phyloP scores from a whole-genome alignment of 2,113 vertebrate species.

The rabbit (Oryctolagus cuniculus) region mOryCun1.1 NC_091448.1:23478501-23479000 shows the following conservation, averaged over 20 bases:
- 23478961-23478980: neutral
- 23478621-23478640: too few species aligned
- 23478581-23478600: neutral
- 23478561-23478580: neutral
- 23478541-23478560: neutral
- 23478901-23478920: neutral
- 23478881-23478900: neutral
- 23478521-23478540: neutral
- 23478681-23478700: conserved; percentile 66
- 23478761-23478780: conserved; percentile 55
- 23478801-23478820: neutral
- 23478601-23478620: conserved; percentile 40
- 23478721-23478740: conserved; percentile 77
- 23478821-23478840: neutral
- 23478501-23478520: neutral
- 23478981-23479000: neutral
- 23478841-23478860: neutral
- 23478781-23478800: conserved; percentile 48
- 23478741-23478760: conserved; percentile 73
- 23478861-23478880: neutral
- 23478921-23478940: neutral
- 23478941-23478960: neutral
- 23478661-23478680: conserved; percentile 10
- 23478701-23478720: conserved; percentile 63
- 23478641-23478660: neutral